Evolutionary conservation across 2,888 invertebrate genomes (phyloP).

Genomic region (Punctoribates punctum): DNA sequence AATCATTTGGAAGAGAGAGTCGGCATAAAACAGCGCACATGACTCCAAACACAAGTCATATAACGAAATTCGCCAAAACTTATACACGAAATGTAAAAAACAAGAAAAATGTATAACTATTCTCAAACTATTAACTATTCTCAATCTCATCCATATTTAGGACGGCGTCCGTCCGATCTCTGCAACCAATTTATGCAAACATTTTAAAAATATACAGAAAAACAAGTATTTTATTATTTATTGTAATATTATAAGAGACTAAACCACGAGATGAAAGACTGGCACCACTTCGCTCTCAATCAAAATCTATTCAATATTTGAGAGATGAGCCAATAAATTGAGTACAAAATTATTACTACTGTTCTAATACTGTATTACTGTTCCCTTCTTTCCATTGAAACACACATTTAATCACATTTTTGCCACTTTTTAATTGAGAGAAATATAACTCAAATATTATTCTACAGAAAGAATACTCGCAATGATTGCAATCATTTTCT

Average conservation of each 20-base stretch:
- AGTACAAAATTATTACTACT: background rate
- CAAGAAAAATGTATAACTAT: background rate
- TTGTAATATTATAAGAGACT: slow-evolving; percentile 2
- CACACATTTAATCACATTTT: too few species aligned
- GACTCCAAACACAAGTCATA: slow-evolving; percentile 33
- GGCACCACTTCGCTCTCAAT: slow-evolving; percentile 25
- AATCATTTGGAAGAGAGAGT: slow-evolving; percentile 32
- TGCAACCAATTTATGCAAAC: slow-evolving; percentile 23
- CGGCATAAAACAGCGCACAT: slow-evolving; percentile 15
- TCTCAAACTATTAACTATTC: background rate
- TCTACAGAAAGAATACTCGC: too few species aligned
- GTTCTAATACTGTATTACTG: background rate
- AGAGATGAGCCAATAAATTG: background rate
- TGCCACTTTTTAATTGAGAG: too few species aligned
- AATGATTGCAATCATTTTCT: too few species aligned
- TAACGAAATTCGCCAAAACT: background rate
- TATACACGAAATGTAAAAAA: slow-evolving; percentile 24
- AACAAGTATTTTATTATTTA: slow-evolving; percentile 18
- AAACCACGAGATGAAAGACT: slow-evolving; percentile 23
- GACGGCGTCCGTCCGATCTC: background rate
- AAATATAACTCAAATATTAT: too few species aligned
- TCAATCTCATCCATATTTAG: slow-evolving; percentile 34
- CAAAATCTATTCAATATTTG: slow-evolving; percentile 9
- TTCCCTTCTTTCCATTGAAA: background rate
- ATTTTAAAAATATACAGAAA: background rate